phyloP scores from a whole-genome alignment of 2,113 vertebrate genomes.

The Eidolon helvum region DNA sequence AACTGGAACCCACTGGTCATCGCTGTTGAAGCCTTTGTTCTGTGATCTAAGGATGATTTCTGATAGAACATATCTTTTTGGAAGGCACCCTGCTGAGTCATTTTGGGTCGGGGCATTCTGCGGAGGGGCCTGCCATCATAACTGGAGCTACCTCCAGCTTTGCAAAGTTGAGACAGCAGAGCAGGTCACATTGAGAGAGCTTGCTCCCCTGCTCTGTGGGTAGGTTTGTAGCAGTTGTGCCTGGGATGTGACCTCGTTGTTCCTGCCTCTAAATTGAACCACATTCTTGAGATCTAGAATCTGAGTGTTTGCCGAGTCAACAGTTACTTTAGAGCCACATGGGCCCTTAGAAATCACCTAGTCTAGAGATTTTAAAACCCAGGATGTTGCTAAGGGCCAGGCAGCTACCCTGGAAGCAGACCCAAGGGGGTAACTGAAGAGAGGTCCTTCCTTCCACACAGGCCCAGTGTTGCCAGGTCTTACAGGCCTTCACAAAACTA shows the following conservation, averaged over 20 bases:
- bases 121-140: neutral
- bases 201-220: fast-evolving
- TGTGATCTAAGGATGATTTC: neutral
- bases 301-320: neutral
- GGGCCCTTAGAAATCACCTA: neutral
- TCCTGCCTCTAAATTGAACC: neutral
- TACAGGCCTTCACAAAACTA: neutral
- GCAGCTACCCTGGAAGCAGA: neutral
- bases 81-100: neutral
- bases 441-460: fast-evolving
- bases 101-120: neutral
- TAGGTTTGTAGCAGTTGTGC: neutral
- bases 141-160: neutral
- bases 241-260: neutral
- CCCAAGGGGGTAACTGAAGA: neutral
- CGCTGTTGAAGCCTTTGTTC: neutral
- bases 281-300: neutral
- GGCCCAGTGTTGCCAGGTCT: neutral
- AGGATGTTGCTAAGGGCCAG: neutral
- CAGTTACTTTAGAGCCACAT: neutral
- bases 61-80: neutral
- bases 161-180: neutral
- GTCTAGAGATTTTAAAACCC: neutral
- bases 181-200: neutral
- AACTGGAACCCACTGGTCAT: neutral